phyloP scores from a whole-genome alignment of 1,140 invertebrate species.

The Heliconius melpomene region DNA sequence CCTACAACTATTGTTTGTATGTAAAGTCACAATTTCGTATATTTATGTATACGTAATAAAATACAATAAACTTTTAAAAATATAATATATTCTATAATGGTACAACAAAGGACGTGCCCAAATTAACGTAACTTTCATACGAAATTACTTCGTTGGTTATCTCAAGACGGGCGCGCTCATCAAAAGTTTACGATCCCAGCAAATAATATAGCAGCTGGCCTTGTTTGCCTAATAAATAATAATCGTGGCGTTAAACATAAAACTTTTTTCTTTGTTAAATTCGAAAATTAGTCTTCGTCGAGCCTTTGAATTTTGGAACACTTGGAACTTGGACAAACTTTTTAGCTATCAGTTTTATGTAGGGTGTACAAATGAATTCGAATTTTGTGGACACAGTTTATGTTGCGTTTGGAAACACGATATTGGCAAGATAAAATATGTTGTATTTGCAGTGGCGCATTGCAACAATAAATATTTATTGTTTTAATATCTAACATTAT shows the following conservation, averaged over 20 bases:
- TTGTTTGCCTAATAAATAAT: slow-evolving; percentile 47
- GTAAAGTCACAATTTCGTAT: neutral
- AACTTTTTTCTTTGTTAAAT: slow-evolving; percentile 39
- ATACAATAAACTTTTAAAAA: neutral
- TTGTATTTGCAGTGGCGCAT: neutral
- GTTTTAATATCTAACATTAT: slow-evolving; percentile 5
- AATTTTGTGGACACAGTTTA: neutral
- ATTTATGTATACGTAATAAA: neutral
- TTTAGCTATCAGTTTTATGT: slow-evolving; percentile 33
- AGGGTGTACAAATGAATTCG: neutral
- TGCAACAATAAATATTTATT: neutral
- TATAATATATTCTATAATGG: neutral
- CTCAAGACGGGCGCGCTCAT: slow-evolving; percentile 7
- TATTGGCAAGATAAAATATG: neutral
- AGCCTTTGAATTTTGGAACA: slow-evolving; percentile 2
- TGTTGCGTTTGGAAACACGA: neutral
- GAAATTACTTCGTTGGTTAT: slow-evolving; percentile 22
- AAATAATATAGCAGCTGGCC: slow-evolving; percentile 25
- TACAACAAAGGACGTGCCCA: neutral
- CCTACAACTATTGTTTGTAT: too few species aligned
- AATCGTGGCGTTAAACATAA: slow-evolving; percentile 45
- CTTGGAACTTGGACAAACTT: slow-evolving; percentile 27
- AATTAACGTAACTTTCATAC: slow-evolving; percentile 16
- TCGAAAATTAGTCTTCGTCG: slow-evolving; percentile 30
- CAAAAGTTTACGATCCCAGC: slow-evolving; percentile 15